Percentiles rank a stretch among this genome's conserved stretches.
Evolutionary conservation across 2,113 vertebrate species (phyloP).

Genomic region (Miniopterus natalensis): DNA sequence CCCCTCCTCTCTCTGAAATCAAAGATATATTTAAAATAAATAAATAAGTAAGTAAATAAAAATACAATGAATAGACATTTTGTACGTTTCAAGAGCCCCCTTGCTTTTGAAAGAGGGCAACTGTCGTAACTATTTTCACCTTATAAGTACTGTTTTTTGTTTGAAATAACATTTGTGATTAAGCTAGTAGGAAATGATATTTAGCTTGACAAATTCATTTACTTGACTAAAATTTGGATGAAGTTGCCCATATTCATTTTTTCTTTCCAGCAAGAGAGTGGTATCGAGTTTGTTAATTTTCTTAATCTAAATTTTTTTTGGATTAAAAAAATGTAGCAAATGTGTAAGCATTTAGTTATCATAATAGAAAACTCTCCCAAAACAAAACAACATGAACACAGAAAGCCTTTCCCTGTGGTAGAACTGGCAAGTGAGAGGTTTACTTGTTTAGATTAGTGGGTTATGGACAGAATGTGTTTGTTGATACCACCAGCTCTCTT

Average conservation of each 20-base stretch:
- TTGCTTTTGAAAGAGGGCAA: neutral
- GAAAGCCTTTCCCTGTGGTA: neutral
- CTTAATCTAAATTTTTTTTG: neutral
- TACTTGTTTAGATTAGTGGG: neutral
- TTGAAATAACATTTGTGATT: slow-evolving; percentile 14
- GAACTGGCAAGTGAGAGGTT: neutral
- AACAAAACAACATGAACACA: neutral
- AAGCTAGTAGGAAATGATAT: neutral
- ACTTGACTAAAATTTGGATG: neutral
- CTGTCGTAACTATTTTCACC: neutral
- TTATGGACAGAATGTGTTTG: neutral
- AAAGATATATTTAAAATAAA: no score
- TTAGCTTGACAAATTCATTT: neutral
- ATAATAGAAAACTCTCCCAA: neutral
- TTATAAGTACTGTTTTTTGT: neutral
- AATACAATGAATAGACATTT: no score
- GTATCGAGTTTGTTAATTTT: neutral
- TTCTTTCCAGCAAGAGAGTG: neutral
- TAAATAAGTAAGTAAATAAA: no score
- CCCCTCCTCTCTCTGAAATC: no score
- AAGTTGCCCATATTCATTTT: neutral
- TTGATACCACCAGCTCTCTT: neutral
- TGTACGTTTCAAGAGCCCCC: neutral
- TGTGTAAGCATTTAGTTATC: neutral
- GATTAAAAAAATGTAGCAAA: neutral